These are phyloP conservation scores for Drosophila macrospina DNA, from an alignment of 2,888 invertebrate genomes.

Conservation along the genomic window DNA sequence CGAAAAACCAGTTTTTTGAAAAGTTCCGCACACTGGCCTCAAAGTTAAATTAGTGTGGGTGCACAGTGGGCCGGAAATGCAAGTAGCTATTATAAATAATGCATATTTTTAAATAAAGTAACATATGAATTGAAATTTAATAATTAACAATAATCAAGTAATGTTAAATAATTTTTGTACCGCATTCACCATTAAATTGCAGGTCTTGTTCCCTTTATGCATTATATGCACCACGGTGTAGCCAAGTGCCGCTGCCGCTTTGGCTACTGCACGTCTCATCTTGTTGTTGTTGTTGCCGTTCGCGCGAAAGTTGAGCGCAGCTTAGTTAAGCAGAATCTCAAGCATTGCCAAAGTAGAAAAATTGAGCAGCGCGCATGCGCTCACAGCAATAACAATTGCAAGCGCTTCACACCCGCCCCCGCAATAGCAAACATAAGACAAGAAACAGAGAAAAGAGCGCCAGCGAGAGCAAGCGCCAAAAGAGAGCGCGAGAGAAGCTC, in stretches of 20 bases:
- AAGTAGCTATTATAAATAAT: too few relatives aligned
- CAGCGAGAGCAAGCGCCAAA: conserved; percentile 21
- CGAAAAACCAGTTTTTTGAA: conserved; percentile 74
- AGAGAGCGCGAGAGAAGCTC: conserved; percentile 14
- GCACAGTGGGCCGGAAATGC: conserved; percentile 32
- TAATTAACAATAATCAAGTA: too few relatives aligned
- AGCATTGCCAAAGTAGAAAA: conserved; percentile 45
- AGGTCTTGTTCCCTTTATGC: background rate
- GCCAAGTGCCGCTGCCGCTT: conserved; percentile 40
- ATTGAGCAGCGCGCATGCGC: conserved; percentile 62
- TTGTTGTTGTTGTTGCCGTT: conserved; percentile 36
- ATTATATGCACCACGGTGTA: conserved; percentile 37
- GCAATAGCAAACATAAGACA: conserved; percentile 24
- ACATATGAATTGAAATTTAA: too few relatives aligned
- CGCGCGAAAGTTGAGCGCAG: conserved; percentile 74
- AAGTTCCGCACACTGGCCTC: conserved; percentile 67
- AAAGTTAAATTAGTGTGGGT: conserved; percentile 49
- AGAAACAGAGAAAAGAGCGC: conserved; percentile 16
- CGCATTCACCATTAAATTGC: background rate
- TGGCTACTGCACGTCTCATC: conserved; percentile 63
- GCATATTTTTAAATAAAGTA: too few relatives aligned
- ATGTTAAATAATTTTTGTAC: too few relatives aligned
- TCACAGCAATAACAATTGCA: conserved; percentile 62
- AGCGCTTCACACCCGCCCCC: conserved; percentile 42
- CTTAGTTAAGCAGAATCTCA: conserved; percentile 45